A percentile compares a stretch with the other conserved stretches of the same genome.
Evolutionary conservation across 2,113 vertebrate genomes (phyloP).

Genomic region (Spea bombifrons): DNA sequence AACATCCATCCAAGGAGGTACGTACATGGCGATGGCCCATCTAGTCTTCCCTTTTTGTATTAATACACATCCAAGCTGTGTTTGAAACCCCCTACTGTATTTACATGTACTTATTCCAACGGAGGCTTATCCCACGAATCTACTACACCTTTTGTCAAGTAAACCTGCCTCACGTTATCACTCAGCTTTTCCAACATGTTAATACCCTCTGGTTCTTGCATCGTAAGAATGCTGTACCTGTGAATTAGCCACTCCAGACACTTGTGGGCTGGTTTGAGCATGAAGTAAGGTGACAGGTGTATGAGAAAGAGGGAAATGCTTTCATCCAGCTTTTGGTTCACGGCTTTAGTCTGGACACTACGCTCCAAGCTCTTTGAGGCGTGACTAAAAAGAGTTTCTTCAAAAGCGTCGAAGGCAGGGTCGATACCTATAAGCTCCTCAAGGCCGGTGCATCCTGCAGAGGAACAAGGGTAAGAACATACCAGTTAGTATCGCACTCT

Average conservation of each 20-base stretch:
- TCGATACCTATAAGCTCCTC: constrained; percentile 91
- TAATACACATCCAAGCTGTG: too few species aligned
- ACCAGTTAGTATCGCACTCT: background rate
- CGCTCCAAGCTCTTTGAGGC: constrained; percentile 80
- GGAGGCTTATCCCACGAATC: too few species aligned
- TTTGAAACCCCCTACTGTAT: too few species aligned
- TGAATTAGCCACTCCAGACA: constrained; percentile 95
- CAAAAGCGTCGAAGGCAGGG: constrained; percentile 79
- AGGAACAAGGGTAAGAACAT: background rate
- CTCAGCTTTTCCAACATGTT: too few species aligned
- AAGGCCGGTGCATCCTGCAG: constrained; percentile 86
- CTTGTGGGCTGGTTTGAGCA: constrained; percentile 93
- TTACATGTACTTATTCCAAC: too few species aligned
- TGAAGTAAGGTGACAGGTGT: constrained; percentile 88
- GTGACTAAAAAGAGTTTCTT: constrained; percentile 82
- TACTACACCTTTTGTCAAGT: too few species aligned
- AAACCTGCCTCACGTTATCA: too few species aligned
- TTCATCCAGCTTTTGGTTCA: constrained; percentile 82
- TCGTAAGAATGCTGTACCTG: constrained; percentile 67
- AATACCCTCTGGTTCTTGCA: too few species aligned
- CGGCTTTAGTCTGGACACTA: constrained; percentile 85
- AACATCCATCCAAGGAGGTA: too few species aligned
- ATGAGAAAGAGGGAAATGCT: constrained; percentile 82
- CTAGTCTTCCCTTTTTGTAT: background rate
- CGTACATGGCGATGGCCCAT: too few species aligned